Conservation (phyloP, 2,797 vertebrate species). For the Anas capensis region DNA sequence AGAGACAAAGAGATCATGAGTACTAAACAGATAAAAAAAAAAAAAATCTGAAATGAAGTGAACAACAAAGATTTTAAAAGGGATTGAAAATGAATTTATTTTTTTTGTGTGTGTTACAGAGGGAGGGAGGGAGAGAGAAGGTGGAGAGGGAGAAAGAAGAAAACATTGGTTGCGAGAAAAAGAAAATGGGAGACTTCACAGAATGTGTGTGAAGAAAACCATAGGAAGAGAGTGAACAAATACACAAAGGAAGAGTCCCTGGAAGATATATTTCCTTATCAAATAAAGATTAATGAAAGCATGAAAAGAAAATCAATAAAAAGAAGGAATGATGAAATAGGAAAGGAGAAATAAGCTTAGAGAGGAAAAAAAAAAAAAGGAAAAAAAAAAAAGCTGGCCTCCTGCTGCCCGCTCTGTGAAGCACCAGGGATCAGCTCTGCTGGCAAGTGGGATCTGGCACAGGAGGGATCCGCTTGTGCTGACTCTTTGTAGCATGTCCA, state of each 20-base stretch:
- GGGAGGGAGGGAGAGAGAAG: background rate
- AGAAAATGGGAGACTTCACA: background rate
- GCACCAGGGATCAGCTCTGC: background rate
- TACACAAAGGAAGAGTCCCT: background rate
- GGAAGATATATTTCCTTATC: background rate
- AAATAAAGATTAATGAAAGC: background rate
- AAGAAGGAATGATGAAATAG: background rate
- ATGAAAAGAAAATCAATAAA: background rate
- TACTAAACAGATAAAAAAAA: no score
- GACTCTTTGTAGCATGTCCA: background rate
- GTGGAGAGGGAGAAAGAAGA: background rate
- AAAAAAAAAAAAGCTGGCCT: no score
- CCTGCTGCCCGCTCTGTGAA: background rate
- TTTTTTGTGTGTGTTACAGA: background rate
- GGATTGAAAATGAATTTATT: background rate
- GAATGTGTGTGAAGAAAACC: background rate
- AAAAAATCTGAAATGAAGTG: background rate
- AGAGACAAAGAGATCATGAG: background rate
- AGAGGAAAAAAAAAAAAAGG: background rate
- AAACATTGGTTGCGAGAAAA: background rate
- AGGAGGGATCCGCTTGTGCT: accelerated
- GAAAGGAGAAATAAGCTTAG: background rate
- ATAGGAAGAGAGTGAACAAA: background rate
- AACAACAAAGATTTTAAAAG: background rate
- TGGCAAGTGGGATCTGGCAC: accelerated